Base-by-base conservation (phyloP, 2,888 invertebrate genomes). In the Allacma fusca region DNA sequence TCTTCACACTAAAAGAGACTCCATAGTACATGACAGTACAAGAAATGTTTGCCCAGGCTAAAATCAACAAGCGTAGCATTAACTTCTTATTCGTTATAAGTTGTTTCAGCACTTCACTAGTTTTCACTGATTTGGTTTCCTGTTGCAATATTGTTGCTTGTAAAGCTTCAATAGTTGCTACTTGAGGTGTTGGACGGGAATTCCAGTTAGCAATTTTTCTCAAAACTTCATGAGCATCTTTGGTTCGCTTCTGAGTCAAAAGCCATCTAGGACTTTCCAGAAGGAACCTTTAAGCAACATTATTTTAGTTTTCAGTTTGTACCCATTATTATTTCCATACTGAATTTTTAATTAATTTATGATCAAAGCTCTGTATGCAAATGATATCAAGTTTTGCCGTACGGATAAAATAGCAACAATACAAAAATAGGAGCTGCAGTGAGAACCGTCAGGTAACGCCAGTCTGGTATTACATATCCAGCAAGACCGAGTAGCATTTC, bases 241-340 rank as follows among this genome's bases (percentile, higher is more conserved):
- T 71, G 13, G 82, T 83, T 34, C 74, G 74, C 0, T 79, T 80
- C 24, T 78, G 59, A 28, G 80, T 80, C 0, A 83, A 71, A 5
- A 83, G 78, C 80, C 80, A 83, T 50, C 82, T 29, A 16, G 82
- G 83, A 43, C 80, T 81, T 74, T 83, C 83, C 23, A 13, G 59
- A 7, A 59, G 5, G 23, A 59, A 59, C n/a, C 59, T 59, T 5
- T 59, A 82, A 77, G 13, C 9, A 43, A n/a, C n/a, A n/a, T n/a
- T n/a, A n/a, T n/a, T n/a, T n/a, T 59, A 21, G 7, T 59, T 59
- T 59, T 59, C 19, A n/a, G 7, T 59, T 59, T 59, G 5, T 23
- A 59, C 19, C 12, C 19, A 59, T 21, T 59, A 7, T 59, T 21
- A 59, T 59, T 9, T 13, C 13, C 13, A 40, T 9, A 40, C 5